Base-by-base conservation (phyloP, 1,140 invertebrate species). In the Drosophila insularis region DNA sequence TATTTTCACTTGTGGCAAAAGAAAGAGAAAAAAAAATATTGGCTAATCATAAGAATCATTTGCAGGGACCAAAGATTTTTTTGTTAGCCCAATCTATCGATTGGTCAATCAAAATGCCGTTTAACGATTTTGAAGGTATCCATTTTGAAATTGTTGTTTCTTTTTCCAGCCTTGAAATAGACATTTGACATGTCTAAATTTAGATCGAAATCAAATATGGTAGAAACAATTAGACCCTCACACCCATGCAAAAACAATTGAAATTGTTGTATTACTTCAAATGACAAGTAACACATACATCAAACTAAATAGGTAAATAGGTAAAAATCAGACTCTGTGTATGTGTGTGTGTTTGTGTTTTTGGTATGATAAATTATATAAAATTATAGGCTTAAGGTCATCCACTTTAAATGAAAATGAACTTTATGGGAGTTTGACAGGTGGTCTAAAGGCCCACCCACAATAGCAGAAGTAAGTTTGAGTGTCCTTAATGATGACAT, bases 321-420 rank as follows among this genome's bases (percentile, higher is more conserved):
- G 40, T 14, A 43, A 3, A 55, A 31, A 54, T 27, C 53, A 55
- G 27, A 56, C 31, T 54, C 0, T 21, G 0, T 54, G 23, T 13
- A 4, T 39, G 10, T 1, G 7, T 35, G 8, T 35, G 4, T 35
- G 32, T 35, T 2, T 40, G 4, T 40, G 11, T 46, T 7, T 46
- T 2, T 46, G 43, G 43, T 50, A 50, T 50, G 43, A 50, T 50
- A 31, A 56, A 56, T 56, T 56, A 17, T 56, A 56, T 56, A 56
- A 56, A 58, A 58, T 58, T 31, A 58, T 58, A 58, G 55, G 55
- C 14, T 58, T 58, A 58, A 58, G 55, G 55, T 58, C 55, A 58
- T 17, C 55, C 55, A 35, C 8, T 35, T 35, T 35, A 17, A 19
- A 58, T 32, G 54, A 35, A 56, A 31, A 31, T 50, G 2, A 50